Conservation (phyloP, 2,888 invertebrate species). For the Drosophila basisetae region DNA sequence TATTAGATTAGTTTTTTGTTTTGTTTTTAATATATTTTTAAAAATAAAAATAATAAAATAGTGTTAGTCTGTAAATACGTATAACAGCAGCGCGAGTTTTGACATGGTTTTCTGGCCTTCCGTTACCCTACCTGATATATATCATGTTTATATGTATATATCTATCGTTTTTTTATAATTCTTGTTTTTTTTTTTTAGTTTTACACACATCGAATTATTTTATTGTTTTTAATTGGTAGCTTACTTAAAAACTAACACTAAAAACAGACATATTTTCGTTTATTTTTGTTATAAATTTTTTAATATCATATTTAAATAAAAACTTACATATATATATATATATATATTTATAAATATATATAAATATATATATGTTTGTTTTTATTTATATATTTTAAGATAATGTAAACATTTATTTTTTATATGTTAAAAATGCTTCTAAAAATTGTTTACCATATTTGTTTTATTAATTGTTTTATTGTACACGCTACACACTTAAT, state of each 20-base stretch:
- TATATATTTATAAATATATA: conserved; percentile 38
- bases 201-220: conserved; percentile 55
- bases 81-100: conserved; percentile 60
- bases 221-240: conserved; percentile 57
- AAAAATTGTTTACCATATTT: conserved; percentile 75
- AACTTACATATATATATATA: conserved; percentile 20
- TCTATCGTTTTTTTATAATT: conserved; percentile 8
- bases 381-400: conserved; percentile 52
- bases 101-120: conserved; percentile 50
- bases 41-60: conserved; percentile 39
- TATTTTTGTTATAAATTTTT: conserved; percentile 48
- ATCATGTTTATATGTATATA: conserved; percentile 34
- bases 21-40: conserved; percentile 1
- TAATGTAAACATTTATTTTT: conserved; percentile 75
- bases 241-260: conserved; percentile 81
- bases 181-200: conserved; percentile 29
- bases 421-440: conserved; percentile 79
- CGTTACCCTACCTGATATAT: conserved; percentile 27
- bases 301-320: conserved; percentile 45
- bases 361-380: conserved; percentile 32
- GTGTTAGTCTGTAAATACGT: conserved; percentile 47
- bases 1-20: neutral
- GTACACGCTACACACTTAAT: conserved; percentile 79
- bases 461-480: conserved; percentile 62
- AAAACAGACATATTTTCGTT: conserved; percentile 82